Conservation (phyloP, 2,888 invertebrate species). For the Pyrrhosoma nymphula region DNA sequence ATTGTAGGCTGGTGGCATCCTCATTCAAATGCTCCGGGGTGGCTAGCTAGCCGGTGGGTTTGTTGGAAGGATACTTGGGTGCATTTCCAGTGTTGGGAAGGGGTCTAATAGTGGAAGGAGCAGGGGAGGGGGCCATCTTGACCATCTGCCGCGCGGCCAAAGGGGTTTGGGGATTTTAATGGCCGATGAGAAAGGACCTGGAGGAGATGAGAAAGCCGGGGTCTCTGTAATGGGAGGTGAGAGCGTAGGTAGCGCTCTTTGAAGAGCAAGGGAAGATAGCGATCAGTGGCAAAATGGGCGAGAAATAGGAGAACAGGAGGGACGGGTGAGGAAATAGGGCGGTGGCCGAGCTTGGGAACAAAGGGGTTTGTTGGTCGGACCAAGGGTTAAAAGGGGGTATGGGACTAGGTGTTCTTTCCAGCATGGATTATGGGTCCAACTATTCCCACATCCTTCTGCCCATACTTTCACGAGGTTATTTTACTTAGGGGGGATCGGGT, state of each 20-base stretch:
- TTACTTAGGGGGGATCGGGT: too few relatives aligned
- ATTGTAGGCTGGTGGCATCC: not conserved
- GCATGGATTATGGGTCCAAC: not conserved
- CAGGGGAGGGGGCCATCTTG: not conserved
- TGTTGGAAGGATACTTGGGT: not conserved
- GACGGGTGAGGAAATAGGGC: not conserved
- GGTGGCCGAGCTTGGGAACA: not conserved
- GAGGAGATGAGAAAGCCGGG: not conserved
- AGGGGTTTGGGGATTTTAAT: not conserved
- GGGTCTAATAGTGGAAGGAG: not conserved
- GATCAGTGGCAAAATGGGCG: not conserved
- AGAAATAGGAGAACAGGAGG: not conserved
- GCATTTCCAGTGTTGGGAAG: not conserved
- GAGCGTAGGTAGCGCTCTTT: too few relatives aligned
- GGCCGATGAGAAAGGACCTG: not conserved
- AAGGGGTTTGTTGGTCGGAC: not conserved
- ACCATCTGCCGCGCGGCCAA: constrained; percentile 30
- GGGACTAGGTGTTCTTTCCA: not conserved
- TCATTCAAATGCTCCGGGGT: not conserved
- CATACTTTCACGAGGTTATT: not conserved
- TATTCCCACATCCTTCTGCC: not conserved
- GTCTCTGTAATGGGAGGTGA: too few relatives aligned
- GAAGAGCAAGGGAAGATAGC: too few relatives aligned
- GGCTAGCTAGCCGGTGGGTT: not conserved
- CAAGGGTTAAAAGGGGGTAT: too few relatives aligned